Conservation (phyloP, 2,888 invertebrate species). For the Thyatira batis region DNA sequence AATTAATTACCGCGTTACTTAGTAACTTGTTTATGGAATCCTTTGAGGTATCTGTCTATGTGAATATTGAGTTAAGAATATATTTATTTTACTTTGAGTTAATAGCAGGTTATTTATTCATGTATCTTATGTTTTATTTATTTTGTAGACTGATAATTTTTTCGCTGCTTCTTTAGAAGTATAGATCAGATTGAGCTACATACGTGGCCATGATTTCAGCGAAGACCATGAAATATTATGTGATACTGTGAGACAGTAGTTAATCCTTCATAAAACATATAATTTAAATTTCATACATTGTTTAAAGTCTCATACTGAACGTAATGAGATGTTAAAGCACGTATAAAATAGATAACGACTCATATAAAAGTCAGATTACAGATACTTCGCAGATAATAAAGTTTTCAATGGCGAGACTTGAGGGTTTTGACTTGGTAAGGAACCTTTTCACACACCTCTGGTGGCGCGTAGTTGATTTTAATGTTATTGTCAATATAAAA, state of each 20-base stretch:
- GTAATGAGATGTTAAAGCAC: not conserved
- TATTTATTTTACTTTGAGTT: too few species aligned
- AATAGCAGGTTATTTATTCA: too few species aligned
- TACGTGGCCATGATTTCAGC: too few species aligned
- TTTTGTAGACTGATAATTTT: too few species aligned
- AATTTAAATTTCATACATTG: not conserved
- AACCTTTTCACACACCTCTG: not conserved
- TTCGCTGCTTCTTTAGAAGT: too few species aligned
- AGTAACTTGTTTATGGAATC: not conserved
- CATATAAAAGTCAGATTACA: not conserved
- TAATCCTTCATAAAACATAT: too few species aligned
- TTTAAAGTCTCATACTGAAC: not conserved
- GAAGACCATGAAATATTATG: too few species aligned
- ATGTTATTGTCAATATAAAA: not conserved
- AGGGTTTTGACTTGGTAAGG: not conserved
- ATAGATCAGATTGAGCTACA: too few species aligned
- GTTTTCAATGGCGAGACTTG: not conserved
- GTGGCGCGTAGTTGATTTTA: not conserved
- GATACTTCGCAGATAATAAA: not conserved
- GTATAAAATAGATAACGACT: not conserved
- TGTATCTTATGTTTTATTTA: too few species aligned
- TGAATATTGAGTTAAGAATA: not conserved
- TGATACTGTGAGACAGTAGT: too few species aligned
- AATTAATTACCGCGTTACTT: not conserved
- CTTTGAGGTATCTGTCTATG: not conserved